Conservation (phyloP, 2,797 vertebrate species). For the Sylvia borin region DNA sequence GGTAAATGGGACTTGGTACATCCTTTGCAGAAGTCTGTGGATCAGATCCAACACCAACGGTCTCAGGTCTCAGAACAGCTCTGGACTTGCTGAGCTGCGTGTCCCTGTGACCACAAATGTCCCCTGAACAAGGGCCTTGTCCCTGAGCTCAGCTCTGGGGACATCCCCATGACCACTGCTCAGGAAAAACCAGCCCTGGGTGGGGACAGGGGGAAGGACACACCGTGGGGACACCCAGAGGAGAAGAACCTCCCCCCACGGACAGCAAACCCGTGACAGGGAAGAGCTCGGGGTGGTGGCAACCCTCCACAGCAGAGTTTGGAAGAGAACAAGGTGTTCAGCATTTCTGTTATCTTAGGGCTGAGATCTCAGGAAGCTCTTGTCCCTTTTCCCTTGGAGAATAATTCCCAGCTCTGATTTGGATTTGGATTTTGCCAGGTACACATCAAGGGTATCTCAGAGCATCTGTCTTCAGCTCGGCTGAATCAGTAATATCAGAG, state of each 20-base stretch:
- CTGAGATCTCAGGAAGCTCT: background rate
- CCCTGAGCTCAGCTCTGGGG: background rate
- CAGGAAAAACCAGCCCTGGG: background rate
- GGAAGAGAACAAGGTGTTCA: background rate
- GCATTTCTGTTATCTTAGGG: background rate
- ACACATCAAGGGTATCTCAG: background rate
- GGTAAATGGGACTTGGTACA: background rate
- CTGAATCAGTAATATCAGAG: background rate
- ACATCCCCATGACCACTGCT: background rate
- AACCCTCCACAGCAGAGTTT: accelerated
- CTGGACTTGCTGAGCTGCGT: background rate
- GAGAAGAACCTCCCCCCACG: background rate
- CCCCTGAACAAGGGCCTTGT: background rate
- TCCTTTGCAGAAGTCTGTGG: accelerated
- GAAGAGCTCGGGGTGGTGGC: background rate
- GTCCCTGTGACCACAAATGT: background rate
- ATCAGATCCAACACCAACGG: accelerated
- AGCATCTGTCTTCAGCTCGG: background rate
- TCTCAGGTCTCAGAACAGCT: background rate
- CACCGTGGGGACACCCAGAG: accelerated
- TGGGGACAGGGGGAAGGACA: background rate
- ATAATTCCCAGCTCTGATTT: background rate
- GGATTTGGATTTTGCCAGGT: background rate
- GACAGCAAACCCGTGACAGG: background rate
- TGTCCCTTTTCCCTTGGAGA: background rate